Evolutionary conservation across 2,888 invertebrate genomes (phyloP).

Genomic region (Drosophila falleni): DNA sequence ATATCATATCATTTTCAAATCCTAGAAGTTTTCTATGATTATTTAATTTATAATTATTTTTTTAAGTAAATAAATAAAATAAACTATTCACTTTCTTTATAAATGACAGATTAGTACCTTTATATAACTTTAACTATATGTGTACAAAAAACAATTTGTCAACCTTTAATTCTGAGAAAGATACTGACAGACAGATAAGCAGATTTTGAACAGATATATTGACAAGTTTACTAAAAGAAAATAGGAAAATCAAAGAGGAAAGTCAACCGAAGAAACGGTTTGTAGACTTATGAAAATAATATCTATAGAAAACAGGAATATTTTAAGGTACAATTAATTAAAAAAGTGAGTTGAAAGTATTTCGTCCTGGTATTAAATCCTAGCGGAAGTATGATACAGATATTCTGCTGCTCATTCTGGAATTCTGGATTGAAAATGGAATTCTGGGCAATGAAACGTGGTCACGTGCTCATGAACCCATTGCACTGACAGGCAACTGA

Average conservation of each 20-base stretch:
- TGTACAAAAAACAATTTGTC: too few relatives aligned
- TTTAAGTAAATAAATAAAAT: too few relatives aligned
- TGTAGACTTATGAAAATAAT: neutral
- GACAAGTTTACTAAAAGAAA: too few relatives aligned
- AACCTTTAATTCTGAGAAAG: too few relatives aligned
- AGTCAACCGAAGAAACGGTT: neutral
- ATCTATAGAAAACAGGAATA: neutral
- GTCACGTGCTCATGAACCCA: slow-evolving; percentile 67
- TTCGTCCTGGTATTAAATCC: neutral
- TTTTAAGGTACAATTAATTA: neutral
- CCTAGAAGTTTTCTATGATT: too few relatives aligned
- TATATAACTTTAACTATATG: too few relatives aligned
- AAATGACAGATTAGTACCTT: too few relatives aligned
- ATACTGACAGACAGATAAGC: too few relatives aligned
- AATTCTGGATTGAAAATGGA: slow-evolving; percentile 61
- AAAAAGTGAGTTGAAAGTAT: neutral
- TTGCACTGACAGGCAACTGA: slow-evolving; percentile 66
- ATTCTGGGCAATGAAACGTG: slow-evolving; percentile 63
- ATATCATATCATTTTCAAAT: too few relatives aligned
- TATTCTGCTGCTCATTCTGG: neutral
- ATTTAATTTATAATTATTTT: too few relatives aligned
- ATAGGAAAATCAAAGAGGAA: neutral
- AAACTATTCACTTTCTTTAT: too few relatives aligned
- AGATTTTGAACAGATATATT: too few relatives aligned
- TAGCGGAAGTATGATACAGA: neutral